Conservation (phyloP, 1,140 invertebrate species). For the Gryllus bimaculatus region DNA sequence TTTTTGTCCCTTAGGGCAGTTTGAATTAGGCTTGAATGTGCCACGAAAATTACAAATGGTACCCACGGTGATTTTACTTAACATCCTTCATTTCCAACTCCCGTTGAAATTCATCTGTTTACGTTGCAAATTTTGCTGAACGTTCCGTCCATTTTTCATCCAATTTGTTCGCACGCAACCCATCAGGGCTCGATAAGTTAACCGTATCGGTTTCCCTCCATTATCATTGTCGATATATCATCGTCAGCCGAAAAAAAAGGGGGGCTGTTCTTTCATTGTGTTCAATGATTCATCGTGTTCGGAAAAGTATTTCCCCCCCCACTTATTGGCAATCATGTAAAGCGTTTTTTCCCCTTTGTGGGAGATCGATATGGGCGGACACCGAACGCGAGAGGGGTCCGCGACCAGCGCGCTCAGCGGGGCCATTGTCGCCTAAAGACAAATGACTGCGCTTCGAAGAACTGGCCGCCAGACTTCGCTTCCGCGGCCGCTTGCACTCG, state of each 20-base stretch:
- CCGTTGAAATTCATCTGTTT: not conserved
- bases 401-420: not conserved
- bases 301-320: not conserved
- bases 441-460: not conserved
- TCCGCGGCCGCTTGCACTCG: too few relatives aligned
- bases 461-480: not conserved
- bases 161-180: not conserved
- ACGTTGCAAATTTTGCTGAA: not conserved
- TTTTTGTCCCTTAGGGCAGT: too few relatives aligned
- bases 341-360: not conserved
- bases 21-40: too few relatives aligned
- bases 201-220: not conserved
- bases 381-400: not conserved
- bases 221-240: not conserved
- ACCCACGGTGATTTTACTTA: too few relatives aligned
- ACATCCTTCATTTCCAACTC: too few relatives aligned
- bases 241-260: not conserved
- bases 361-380: not conserved
- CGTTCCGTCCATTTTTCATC: not conserved
- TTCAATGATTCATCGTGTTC: not conserved
- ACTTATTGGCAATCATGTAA: conserved; percentile 1
- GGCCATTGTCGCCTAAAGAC: not conserved
- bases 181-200: not conserved
- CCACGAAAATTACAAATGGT: too few relatives aligned
- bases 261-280: not conserved